phyloP scores from a whole-genome alignment of 2,113 vertebrate genomes.

The Psilopogon haemacephalus region DNA sequence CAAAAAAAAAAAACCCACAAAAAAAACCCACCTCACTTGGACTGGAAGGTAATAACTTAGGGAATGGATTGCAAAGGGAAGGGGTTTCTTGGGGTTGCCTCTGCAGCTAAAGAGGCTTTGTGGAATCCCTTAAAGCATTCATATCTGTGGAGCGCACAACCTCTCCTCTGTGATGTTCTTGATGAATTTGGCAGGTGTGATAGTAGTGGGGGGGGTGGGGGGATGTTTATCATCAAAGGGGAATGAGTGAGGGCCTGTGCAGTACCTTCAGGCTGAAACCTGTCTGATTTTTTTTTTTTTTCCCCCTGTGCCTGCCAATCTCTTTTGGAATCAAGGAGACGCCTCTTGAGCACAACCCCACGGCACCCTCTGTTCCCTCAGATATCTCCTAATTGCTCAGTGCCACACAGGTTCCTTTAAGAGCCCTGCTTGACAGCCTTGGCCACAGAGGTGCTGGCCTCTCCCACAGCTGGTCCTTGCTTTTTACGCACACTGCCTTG shows the following conservation, averaged over 20 bases:
- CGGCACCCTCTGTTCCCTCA: constrained; percentile 48
- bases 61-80: background rate
- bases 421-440: background rate
- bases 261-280: constrained; percentile 67
- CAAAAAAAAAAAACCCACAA: too few relatives aligned
- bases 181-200: constrained; percentile 64
- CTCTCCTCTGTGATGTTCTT: constrained; percentile 64
- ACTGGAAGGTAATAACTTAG: background rate
- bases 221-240: constrained; percentile 67
- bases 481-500: background rate
- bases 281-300: constrained; percentile 68
- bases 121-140: constrained; percentile 62
- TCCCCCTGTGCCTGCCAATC: constrained; percentile 64
- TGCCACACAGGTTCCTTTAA: background rate
- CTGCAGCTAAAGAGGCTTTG: constrained; percentile 36
- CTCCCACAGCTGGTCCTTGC: background rate
- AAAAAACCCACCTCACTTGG: too few relatives aligned
- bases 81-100: constrained; percentile 59
- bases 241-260: constrained; percentile 68
- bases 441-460: background rate
- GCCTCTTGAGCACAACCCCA: constrained; percentile 58
- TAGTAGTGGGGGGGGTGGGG: background rate
- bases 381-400: background rate
- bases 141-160: background rate
- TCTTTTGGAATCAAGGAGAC: constrained; percentile 67